Percentiles rank a stretch among this genome's conserved stretches.
Evolutionary conservation across 2,113 vertebrate genomes (phyloP).

Genomic region (Rhea pennata): DNA sequence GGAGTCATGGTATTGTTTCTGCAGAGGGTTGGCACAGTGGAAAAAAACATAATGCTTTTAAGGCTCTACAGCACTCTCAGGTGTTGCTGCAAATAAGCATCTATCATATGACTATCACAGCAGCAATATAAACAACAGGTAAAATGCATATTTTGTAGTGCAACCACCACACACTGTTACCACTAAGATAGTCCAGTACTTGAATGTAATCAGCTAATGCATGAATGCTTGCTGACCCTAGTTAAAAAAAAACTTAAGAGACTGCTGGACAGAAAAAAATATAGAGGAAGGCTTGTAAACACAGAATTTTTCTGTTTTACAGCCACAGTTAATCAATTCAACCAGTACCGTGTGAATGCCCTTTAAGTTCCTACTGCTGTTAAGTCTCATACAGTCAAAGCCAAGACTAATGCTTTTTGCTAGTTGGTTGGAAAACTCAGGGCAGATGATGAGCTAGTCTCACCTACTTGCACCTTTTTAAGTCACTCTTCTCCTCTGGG

Average conservation of each 20-base stretch:
- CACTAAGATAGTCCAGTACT: background rate
- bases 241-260: background rate
- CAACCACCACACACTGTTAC: background rate
- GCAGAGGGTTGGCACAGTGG: background rate
- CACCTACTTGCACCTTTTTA: background rate
- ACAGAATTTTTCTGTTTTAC: background rate
- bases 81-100: background rate
- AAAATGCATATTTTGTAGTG: background rate
- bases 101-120: background rate
- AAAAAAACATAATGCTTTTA: background rate
- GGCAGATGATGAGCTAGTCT: background rate
- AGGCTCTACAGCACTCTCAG: background rate
- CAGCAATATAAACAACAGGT: background rate
- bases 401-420: background rate
- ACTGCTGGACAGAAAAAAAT: background rate
- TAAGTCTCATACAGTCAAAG: background rate
- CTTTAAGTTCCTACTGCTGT: background rate
- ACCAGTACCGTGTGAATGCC: background rate
- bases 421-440: background rate
- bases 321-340: background rate
- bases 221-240: background rate
- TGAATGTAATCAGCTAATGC: background rate
- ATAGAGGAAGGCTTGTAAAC: background rate
- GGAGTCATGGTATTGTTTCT: background rate
- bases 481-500: background rate